These are phyloP conservation scores for Leptinotarsa juncta DNA, from an alignment of 2,888 invertebrate species.

Conservation along the genomic window DNA sequence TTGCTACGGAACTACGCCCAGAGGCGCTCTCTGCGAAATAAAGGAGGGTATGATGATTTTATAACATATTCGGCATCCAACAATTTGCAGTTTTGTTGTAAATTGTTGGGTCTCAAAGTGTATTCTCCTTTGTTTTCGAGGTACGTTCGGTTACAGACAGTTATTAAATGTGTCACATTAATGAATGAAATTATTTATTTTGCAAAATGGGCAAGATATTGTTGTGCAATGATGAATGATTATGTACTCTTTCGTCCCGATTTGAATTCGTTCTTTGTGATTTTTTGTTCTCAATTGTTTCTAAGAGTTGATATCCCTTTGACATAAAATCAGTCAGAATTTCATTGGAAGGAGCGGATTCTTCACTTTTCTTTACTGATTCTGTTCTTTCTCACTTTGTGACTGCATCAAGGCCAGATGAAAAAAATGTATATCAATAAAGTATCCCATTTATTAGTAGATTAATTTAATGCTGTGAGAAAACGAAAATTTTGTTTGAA, in stretches of 20 bases:
- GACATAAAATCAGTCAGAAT: not conserved
- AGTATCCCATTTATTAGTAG: constrained; percentile 40
- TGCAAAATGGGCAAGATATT: not conserved
- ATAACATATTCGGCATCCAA: constrained; percentile 31
- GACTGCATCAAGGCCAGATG: constrained; percentile 31
- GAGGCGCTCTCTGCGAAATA: constrained; percentile 21
- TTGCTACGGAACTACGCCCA: not conserved
- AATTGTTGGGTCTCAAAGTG: not conserved
- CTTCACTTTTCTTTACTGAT: not conserved
- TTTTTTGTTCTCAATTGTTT: not conserved
- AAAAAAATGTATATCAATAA: constrained; percentile 38
- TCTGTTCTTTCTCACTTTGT: constrained; percentile 34
- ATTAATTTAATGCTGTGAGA: constrained; percentile 37
- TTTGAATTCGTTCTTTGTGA: not conserved
- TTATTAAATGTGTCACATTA: not conserved
- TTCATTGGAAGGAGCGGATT: not conserved
- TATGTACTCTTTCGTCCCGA: not conserved
- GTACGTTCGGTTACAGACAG: too few relatives aligned
- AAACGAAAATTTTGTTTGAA: constrained; percentile 39
- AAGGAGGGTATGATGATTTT: constrained; percentile 34
- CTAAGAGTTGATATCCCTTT: not conserved
- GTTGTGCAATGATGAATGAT: not conserved
- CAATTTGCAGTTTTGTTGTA: constrained; percentile 25
- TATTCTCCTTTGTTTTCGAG: too few relatives aligned
- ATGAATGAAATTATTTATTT: not conserved